Evolutionary conservation across 2,113 vertebrate genomes (phyloP), one percentile per base, ranked within the genome.

Genomic region (Ameiurus melas): DNA sequence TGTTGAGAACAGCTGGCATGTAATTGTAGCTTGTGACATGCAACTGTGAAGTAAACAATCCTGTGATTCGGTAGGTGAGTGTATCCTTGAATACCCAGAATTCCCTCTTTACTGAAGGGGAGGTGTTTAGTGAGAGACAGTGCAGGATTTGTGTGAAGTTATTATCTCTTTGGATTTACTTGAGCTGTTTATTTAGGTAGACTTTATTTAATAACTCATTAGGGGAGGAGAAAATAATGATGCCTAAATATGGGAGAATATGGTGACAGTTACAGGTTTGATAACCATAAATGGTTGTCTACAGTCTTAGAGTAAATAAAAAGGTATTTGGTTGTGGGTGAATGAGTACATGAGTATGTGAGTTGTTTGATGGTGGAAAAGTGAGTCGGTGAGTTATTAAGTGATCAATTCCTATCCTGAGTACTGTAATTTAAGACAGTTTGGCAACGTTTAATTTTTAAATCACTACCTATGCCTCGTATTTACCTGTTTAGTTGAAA

Each of bases 41-140:
- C 87, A 87, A 83, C 86, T 75, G 75, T 82, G 86, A 87, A 87
- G 78, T 87, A 82, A 87, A 87, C 64, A 78, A 87, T 22, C 86
- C 77, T 71, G 62, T 82, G 86, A 87, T 87, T 82, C 64, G 36
- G 82, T 82, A 68, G 86, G 78, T 70, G 51, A 70, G 20, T 64
- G 8, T 30, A 66, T 57, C 77, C 51, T 16, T 80, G 86, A 70
- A 82, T 82, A 82, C 62, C 78, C 78, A 70, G 47, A 87, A 87
- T 81, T 39, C 86, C 60, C 16, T 16, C 20, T 51, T 70, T 82
- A 82, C 30, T 43, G 86, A 33, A 71, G 60, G 13, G 75, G 51
- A 33, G 30, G 85, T 39, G n/a, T 60, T 64, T 9, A 51, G 43
- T n/a, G 14, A 36, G 53, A 66, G 30, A 27, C 64, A 66, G 22